phyloP scores from a whole-genome alignment of 2,113 vertebrate species.

The Ploceus nigricollis region DNA sequence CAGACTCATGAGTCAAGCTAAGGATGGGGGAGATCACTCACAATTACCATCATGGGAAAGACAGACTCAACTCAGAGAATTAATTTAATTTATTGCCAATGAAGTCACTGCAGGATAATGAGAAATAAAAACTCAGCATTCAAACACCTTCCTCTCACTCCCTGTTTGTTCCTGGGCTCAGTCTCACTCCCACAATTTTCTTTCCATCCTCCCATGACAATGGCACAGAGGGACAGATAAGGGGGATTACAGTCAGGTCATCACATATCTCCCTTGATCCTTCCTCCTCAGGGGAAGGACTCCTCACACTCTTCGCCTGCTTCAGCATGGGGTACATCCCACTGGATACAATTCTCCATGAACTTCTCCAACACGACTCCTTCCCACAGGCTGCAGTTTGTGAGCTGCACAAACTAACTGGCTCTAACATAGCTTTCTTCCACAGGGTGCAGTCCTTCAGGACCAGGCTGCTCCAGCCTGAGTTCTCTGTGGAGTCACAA shows the following conservation, averaged over 20 bases:
- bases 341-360: neutral
- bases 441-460: neutral
- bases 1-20: accelerated
- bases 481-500: neutral
- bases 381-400: neutral
- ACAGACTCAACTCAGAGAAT: neutral
- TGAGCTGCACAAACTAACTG: no score
- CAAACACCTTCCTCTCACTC: neutral
- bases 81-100: neutral
- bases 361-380: neutral
- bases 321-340: neutral
- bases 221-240: accelerated
- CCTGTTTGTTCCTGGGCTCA: neutral
- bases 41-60: accelerated
- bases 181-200: neutral
- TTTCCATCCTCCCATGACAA: neutral
- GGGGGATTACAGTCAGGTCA: neutral
- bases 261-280: neutral
- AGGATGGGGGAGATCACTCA: neutral
- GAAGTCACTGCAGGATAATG: neutral
- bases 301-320: neutral
- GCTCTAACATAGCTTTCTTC: neutral
- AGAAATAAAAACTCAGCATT: neutral
- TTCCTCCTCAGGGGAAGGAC: neutral
- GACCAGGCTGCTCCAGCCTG: neutral